phyloP scores from a whole-genome alignment of 2,113 vertebrate genomes.

The Eupsittula cactorum region DNA sequence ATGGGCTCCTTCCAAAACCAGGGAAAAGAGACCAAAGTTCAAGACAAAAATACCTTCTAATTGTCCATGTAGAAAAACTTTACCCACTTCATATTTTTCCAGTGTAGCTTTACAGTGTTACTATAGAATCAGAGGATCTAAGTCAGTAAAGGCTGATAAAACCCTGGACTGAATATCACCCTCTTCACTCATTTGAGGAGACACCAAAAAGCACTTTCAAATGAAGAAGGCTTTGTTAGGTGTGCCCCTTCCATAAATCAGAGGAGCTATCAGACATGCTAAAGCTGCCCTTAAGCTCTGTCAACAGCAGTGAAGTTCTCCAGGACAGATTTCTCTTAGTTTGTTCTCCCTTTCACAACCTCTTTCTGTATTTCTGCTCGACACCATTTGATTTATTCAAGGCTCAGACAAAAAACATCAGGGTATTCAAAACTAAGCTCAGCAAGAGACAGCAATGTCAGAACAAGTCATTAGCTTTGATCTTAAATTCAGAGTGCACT shows the following conservation, averaged over 20 bases:
- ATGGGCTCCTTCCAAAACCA: neutral
- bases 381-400: neutral
- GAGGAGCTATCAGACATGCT: neutral
- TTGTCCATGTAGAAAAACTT: neutral
- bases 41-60: neutral
- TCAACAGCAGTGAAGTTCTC: neutral
- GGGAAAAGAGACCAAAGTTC: neutral
- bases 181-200: neutral
- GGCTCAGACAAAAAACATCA: neutral
- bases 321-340: neutral
- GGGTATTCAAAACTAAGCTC: neutral
- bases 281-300: neutral
- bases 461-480: neutral
- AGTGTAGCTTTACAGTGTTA: neutral
- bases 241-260: neutral
- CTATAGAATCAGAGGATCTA: fast-evolving
- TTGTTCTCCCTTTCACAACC: neutral
- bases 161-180: neutral
- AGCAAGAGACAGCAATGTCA: neutral
- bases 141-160: neutral
- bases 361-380: neutral
- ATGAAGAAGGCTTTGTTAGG: neutral
- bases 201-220: neutral
- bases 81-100: neutral
- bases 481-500: neutral